These are phyloP conservation scores for Xiphophorus couchianus DNA, from an alignment of 2,113 vertebrate species.

Conservation along the genomic window DNA sequence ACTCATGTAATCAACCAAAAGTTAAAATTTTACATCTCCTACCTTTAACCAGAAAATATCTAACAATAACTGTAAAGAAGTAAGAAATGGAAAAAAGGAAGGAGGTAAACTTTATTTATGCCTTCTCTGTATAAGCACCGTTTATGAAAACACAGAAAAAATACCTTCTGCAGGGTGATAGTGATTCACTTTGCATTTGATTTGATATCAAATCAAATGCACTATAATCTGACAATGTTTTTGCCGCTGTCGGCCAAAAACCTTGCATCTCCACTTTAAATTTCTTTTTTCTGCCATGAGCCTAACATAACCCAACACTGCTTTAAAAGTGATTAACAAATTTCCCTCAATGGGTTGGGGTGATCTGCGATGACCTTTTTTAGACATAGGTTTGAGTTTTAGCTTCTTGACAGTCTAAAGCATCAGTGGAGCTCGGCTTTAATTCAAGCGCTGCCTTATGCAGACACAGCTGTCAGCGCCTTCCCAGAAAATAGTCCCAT, in stretches of 20 bases:
- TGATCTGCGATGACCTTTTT: background rate
- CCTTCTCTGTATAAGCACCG: background rate
- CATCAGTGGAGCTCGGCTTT: background rate
- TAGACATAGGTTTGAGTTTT: background rate
- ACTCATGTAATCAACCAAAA: background rate
- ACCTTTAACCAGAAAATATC: background rate
- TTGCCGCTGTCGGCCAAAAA: too few relatives aligned
- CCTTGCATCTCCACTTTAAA: too few relatives aligned
- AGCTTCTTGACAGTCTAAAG: background rate
- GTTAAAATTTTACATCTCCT: background rate
- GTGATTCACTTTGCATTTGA: too few relatives aligned
- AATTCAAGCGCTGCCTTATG: background rate
- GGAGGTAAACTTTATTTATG: background rate
- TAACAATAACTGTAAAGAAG: background rate
- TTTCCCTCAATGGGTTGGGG: background rate
- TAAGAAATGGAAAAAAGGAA: background rate
- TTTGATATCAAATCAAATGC: too few relatives aligned
- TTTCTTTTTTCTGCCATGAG: background rate
- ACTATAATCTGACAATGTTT: too few relatives aligned
- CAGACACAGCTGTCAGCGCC: background rate
- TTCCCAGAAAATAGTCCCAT: constrained; percentile 1
- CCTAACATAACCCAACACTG: background rate
- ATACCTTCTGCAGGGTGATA: background rate
- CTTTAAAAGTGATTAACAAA: background rate
- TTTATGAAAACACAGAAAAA: background rate